phyloP scores from a whole-genome alignment of 2,797 vertebrate species.

The Coilia nasus region DNA sequence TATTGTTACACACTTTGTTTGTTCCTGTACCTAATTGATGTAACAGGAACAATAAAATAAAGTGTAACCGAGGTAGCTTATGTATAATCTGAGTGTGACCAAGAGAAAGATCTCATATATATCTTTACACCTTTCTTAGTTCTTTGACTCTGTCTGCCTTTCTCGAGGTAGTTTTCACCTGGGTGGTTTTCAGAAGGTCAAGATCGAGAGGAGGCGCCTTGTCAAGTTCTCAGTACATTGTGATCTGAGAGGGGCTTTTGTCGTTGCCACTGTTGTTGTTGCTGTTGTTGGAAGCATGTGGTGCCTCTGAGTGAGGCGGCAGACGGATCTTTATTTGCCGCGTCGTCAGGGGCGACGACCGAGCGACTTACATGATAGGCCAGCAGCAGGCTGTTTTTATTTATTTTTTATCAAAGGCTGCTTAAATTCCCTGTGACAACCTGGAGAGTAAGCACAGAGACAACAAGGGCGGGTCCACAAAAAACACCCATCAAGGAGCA shows the following conservation, averaged over 20 bases:
- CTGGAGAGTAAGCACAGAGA: background rate
- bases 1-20: too few species aligned
- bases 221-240: background rate
- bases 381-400: too few species aligned
- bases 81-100: too few species aligned
- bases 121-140: background rate
- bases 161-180: too few species aligned
- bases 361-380: background rate
- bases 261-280: too few species aligned
- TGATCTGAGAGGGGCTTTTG: background rate
- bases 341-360: background rate
- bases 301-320: background rate
- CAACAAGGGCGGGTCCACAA: background rate
- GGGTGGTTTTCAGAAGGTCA: background rate
- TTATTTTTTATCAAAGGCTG: slow-evolving; percentile 1
- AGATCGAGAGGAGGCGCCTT: background rate
- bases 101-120: background rate
- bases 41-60: too few species aligned
- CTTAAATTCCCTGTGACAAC: background rate
- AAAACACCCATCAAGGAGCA: background rate
- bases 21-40: too few species aligned
- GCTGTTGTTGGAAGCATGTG: background rate
- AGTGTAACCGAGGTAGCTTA: too few species aligned
- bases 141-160: too few species aligned
- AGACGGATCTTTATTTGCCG: background rate